A percentile compares a stretch with the other conserved stretches of the same genome.
phyloP scores from a whole-genome alignment of 1,140 invertebrate species.

The Frieseomelitta varia region DNA sequence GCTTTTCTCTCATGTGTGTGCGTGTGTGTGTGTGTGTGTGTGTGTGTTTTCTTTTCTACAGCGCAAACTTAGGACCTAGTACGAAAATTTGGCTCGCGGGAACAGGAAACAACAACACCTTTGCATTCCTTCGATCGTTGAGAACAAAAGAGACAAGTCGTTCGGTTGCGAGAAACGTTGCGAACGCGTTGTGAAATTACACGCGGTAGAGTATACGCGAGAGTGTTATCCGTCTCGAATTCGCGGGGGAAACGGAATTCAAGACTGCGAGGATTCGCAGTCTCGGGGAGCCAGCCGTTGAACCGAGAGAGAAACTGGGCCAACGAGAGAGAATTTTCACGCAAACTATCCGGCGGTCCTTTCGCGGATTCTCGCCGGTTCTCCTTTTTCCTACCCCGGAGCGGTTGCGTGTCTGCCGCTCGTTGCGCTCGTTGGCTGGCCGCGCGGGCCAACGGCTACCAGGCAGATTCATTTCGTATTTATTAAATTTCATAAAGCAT shows the following conservation, averaged over 20 bases:
- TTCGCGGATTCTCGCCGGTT: not conserved
- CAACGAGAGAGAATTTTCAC: conserved; percentile 44
- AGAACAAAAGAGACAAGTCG: no score
- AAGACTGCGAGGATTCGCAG: not conserved
- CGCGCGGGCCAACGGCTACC: conserved; percentile 10
- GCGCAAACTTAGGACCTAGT: no score
- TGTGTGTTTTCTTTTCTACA: no score
- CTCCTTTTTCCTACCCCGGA: not conserved
- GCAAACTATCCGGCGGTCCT: conserved; percentile 9
- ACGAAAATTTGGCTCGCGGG: no score
- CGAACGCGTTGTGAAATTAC: not conserved
- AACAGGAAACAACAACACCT: not conserved
- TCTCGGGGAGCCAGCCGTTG: not conserved
- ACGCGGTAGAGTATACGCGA: not conserved
- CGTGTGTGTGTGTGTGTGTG: no score
- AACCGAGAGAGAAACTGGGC: conserved; percentile 25
- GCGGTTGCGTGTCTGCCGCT: not conserved
- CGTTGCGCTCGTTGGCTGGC: not conserved
- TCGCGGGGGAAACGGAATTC: not conserved
- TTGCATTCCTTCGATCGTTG: not conserved
- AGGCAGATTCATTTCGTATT: conserved; percentile 80
- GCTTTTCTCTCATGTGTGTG: not conserved
- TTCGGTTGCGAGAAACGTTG: no score
- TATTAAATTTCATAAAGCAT: conserved; percentile 82
- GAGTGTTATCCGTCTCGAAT: not conserved